Conservation (phyloP, 2,888 invertebrate genomes). For the Cyclophora albipunctata region DNA sequence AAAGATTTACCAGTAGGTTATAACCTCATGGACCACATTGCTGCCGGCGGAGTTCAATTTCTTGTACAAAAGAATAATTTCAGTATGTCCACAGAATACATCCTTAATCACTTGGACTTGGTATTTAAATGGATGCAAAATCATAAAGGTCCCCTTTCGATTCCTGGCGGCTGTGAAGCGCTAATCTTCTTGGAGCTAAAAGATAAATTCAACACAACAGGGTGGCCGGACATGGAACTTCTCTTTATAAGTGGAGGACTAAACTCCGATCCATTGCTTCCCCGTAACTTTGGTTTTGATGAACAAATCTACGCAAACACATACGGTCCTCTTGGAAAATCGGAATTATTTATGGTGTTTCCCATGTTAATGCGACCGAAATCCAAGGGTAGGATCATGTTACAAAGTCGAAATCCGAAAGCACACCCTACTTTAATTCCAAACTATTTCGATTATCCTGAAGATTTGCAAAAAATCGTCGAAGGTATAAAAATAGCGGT, state of each 20-base stretch:
- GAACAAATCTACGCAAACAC: slow-evolving; percentile 56
- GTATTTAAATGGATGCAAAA: slow-evolving; percentile 72
- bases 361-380: slow-evolving; percentile 83
- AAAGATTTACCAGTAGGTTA: slow-evolving; percentile 79
- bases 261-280: slow-evolving; percentile 58
- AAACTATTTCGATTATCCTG: slow-evolving; percentile 81
- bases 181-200: slow-evolving; percentile 78
- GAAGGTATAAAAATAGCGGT: slow-evolving; percentile 78
- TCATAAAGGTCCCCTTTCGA: slow-evolving; percentile 74
- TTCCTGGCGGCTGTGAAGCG: slow-evolving; percentile 81
- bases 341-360: slow-evolving; percentile 72
- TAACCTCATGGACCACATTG: slow-evolving; percentile 82
- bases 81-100: slow-evolving; percentile 45
- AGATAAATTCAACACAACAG: slow-evolving; percentile 68
- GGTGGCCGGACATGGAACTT: slow-evolving; percentile 79
- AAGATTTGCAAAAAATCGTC: slow-evolving; percentile 79
- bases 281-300: slow-evolving; percentile 72
- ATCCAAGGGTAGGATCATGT: slow-evolving; percentile 79
- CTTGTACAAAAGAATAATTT: slow-evolving; percentile 55
- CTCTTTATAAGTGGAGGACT: slow-evolving; percentile 76
- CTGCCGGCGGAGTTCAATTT: slow-evolving; percentile 78
- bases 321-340: slow-evolving; percentile 50
- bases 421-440: slow-evolving; percentile 84
- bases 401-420: slow-evolving; percentile 82
- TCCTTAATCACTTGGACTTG: slow-evolving; percentile 52